Conservation (phyloP, 2,888 invertebrate species). For the Drosophila subquinaria region DNA sequence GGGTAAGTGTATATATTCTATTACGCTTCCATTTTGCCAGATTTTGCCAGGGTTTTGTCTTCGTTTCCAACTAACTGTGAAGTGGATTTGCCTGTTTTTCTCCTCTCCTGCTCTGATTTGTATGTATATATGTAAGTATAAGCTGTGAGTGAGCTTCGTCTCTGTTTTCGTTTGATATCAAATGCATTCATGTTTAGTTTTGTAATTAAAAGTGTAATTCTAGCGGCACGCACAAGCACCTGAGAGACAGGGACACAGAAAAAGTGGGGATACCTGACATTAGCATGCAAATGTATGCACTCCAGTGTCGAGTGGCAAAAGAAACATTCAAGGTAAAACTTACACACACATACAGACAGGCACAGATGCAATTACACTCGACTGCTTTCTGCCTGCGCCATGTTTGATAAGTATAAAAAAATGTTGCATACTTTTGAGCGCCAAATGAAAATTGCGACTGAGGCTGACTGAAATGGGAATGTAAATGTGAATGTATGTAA, state of each 20-base stretch:
- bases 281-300: constrained; percentile 75
- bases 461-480: constrained; percentile 30
- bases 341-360: constrained; percentile 17
- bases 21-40: constrained; percentile 16
- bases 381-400: constrained; percentile 53
- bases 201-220: constrained; percentile 78
- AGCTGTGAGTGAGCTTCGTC: constrained; percentile 27
- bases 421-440: constrained; percentile 73
- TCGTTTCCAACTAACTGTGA: constrained; percentile 14
- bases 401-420: constrained; percentile 69
- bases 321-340: constrained; percentile 61
- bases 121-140: neutral
- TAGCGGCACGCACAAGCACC: constrained; percentile 57
- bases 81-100: constrained; percentile 2
- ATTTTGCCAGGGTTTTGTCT: constrained; percentile 16
- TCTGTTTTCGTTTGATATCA: constrained; percentile 66
- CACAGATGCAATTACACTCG: constrained; percentile 48
- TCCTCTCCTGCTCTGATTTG: too few species aligned
- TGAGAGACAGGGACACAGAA: constrained; percentile 19
- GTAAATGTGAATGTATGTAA: constrained; percentile 54
- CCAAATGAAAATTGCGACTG: constrained; percentile 52
- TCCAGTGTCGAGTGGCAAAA: constrained; percentile 56
- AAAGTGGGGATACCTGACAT: constrained; percentile 35
- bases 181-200: constrained; percentile 77
- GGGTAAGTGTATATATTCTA: constrained; percentile 15